Evolutionary conservation across 1,140 invertebrate species (phyloP), one percentile per base, ranked within the genome.

Genomic region (Trachymyrmex septentrionalis): DNA sequence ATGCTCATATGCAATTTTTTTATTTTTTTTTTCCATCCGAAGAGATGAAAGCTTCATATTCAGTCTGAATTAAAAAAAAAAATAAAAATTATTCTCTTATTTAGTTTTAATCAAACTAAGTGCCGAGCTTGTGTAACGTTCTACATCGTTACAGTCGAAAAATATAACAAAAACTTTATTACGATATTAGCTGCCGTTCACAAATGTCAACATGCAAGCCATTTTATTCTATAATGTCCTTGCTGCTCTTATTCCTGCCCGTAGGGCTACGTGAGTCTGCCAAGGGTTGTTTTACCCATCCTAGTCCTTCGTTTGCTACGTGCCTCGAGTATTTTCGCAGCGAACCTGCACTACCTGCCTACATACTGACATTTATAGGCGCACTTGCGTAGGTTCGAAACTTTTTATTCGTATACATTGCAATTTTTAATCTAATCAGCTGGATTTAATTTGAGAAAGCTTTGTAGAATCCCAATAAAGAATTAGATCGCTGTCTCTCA

Each of bases 361-460:
- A 75, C 69, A 50, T 27, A 21, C 14, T 84, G 80, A 84, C 57
- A 75, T 84, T 84, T 84, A 48, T 72, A 84, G 69, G 38, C 55
- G 34, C 24, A 19, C n/a, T 69, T 27, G 21, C 64, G 53, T 59
- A 12, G 27, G 38, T 14, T 73, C 1, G 0, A 19, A 48, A 75
- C 24, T 48, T 75, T 61, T 73, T 82, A 19, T 44, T 61, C 9
- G 16, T 21, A n/a, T 55, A 3, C 24, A 30, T 4, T 21, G 24
- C 9, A 82, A 82, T 75, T 75, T 75, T 55, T 80, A 67, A 80
- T 55, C 19, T 38, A 9, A 4, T 19, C 27, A 12, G 12, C 19
- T 3, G 14, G 4, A n/a, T 55, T 57, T 38, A 57, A 69, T 55
- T 19, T 12, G 16, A 16, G 19, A 19, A 24, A 57, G 19, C 9